Conservation (phyloP, 1,140 invertebrate species). For the Euglossa dilemma region DNA sequence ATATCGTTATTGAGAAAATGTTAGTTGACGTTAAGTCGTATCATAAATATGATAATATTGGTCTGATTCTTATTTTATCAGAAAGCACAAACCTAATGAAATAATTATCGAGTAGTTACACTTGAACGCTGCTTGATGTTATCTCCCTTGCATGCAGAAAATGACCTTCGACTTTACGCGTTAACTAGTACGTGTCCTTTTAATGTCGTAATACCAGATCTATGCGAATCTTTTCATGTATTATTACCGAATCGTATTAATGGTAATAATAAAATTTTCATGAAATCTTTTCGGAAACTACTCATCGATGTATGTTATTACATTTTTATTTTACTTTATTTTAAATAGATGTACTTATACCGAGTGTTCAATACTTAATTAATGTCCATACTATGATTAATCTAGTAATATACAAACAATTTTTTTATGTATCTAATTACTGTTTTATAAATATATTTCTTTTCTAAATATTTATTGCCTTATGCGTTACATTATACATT, state of each 20-base stretch:
- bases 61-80: background rate
- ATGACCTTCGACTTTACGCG: conserved; percentile 43
- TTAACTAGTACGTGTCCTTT: conserved; percentile 38
- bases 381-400: no score
- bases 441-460: no score
- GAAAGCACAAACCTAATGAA: conserved; percentile 9
- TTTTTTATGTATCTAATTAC: no score
- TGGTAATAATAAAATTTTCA: background rate
- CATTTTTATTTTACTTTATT: no score
- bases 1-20: background rate
- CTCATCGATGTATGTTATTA: no score
- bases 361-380: no score
- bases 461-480: no score
- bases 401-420: no score
- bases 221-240: conserved; percentile 8
- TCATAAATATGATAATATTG: background rate
- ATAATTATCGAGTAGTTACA: conserved; percentile 4
- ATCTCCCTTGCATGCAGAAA: conserved; percentile 37
- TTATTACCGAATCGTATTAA: background rate
- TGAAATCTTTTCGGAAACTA: no score
- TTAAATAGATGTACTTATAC: no score
- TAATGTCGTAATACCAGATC: background rate
- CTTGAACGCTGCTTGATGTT: background rate
- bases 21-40: background rate
- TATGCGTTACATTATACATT: no score